Percentiles rank a stretch among this genome's conserved stretches.
These are phyloP conservation scores for Sebastes hopkinsi DNA, from an alignment of 2,797 vertebrate species.

Conservation along the genomic window DNA sequence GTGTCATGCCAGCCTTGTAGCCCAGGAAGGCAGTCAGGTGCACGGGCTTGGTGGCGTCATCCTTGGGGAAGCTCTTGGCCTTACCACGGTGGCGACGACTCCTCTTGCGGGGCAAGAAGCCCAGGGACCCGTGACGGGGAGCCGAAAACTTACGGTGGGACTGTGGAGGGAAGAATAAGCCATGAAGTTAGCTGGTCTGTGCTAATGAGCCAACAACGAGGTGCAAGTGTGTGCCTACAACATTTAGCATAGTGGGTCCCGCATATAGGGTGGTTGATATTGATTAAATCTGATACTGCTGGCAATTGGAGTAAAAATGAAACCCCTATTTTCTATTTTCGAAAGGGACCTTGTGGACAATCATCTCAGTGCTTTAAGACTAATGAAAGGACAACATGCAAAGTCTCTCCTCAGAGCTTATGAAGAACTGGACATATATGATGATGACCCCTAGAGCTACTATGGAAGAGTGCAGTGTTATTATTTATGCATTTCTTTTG, in stretches of 20 bases:
- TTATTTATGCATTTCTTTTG: no score
- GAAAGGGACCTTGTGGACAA: no score
- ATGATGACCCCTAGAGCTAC: no score
- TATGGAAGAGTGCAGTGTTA: rapidly evolving
- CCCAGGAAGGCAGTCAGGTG: constrained; percentile 96
- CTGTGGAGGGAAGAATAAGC: constrained; percentile 49
- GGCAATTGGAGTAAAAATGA: no score
- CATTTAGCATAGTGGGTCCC: rapidly evolving
- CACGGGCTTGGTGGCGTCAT: constrained; percentile 93
- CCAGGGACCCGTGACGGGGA: constrained; percentile 95
- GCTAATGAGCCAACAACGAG: background rate
- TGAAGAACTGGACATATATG: no score
- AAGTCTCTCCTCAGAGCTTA: no score
- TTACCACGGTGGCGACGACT: constrained; percentile 93
- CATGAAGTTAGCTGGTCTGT: rapidly evolving
- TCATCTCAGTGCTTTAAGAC: no score
- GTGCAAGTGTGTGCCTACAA: rapidly evolving
- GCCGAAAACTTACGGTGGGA: constrained; percentile 99
- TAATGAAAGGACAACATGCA: no score
- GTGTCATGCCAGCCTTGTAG: constrained; percentile 99
- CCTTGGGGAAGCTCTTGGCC: constrained; percentile 98
- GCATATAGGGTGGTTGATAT: background rate
- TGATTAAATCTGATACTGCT: no score
- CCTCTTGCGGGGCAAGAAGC: constrained; percentile 97
- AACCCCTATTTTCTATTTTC: no score